Evolutionary conservation across 2,797 vertebrate species (phyloP).

Genomic region (Anisognathus igniventris): DNA sequence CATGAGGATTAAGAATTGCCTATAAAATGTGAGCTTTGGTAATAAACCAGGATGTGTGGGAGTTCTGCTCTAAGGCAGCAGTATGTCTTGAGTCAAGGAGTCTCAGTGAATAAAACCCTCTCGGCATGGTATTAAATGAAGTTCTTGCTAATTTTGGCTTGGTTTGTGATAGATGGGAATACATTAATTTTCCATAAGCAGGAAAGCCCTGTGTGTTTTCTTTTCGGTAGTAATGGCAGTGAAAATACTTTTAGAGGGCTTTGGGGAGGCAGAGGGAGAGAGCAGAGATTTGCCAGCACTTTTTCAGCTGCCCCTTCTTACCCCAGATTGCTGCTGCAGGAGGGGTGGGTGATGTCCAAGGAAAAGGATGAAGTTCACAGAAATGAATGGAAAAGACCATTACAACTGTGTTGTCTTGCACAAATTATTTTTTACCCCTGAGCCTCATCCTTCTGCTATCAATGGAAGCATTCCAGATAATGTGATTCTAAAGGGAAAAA

Average conservation of each 20-base stretch:
- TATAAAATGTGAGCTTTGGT: slow-evolving; percentile 52
- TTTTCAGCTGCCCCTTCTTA: neutral
- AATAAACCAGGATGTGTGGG: slow-evolving; percentile 37
- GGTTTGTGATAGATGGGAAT: neutral
- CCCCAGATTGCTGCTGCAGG: neutral
- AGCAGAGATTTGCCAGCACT: neutral
- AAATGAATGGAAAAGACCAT: neutral
- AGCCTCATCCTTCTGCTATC: neutral
- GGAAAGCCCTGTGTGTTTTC: neutral
- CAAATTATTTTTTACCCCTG: neutral
- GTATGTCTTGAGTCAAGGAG: neutral
- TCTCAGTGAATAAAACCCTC: slow-evolving; percentile 20
- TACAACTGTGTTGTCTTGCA: neutral
- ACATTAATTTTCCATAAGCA: neutral
- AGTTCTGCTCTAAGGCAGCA: slow-evolving; percentile 27
- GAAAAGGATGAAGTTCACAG: neutral
- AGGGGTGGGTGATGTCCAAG: neutral
- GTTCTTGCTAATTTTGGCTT: slow-evolving; percentile 29
- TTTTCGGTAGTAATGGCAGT: neutral
- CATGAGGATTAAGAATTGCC: slow-evolving; percentile 27
- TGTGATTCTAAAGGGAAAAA: neutral
- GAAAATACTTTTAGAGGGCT: neutral
- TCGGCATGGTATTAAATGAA: slow-evolving; percentile 19
- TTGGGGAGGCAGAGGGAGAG: neutral
- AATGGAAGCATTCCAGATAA: slow-evolving; percentile 1